Conservation (phyloP, 35 echinoderm and acorn worm genomes). For the Apostichopus parvimensis region DNA sequence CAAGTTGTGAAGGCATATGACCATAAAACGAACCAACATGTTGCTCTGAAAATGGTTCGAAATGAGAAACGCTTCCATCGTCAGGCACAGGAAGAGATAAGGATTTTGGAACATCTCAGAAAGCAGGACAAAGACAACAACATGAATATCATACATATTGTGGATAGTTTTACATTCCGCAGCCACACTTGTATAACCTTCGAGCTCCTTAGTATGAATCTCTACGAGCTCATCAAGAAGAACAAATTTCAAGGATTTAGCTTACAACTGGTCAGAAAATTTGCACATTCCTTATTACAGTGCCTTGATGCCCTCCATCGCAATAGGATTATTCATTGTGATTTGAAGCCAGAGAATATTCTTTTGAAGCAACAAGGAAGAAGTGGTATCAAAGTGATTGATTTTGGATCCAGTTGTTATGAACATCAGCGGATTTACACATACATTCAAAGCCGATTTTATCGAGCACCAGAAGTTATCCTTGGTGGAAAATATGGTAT, state of each 20-base stretch:
- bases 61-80: slow-evolving; percentile 99
- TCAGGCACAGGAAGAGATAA: slow-evolving; percentile 98
- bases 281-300: slow-evolving; percentile 97
- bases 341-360: slow-evolving; percentile 99
- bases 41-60: slow-evolving; percentile 98
- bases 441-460: slow-evolving; percentile 99
- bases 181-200: slow-evolving; percentile 99
- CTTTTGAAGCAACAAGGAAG: slow-evolving; percentile 96
- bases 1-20: slow-evolving; percentile 99
- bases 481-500: slow-evolving; percentile 92
- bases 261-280: slow-evolving; percentile 94
- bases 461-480: slow-evolving; percentile 96
- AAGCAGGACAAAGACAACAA: slow-evolving; percentile 99
- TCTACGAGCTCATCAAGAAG: slow-evolving; percentile 99
- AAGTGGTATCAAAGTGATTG: slow-evolving; percentile 99
- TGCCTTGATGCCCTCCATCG: slow-evolving; percentile 96
- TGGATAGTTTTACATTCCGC: slow-evolving; percentile 95
- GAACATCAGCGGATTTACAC: slow-evolving; percentile 99
- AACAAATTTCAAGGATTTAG: slow-evolving; percentile 99
- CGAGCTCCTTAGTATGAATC: slow-evolving; percentile 99
- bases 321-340: slow-evolving; percentile 99
- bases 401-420: slow-evolving; percentile 99
- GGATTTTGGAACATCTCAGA: slow-evolving; percentile 95
- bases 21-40: slow-evolving; percentile 98
- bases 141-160: slow-evolving; percentile 96